Evolutionary conservation across 2,797 vertebrate species (phyloP).

Genomic region (Peromyscus melanophrys): DNA sequence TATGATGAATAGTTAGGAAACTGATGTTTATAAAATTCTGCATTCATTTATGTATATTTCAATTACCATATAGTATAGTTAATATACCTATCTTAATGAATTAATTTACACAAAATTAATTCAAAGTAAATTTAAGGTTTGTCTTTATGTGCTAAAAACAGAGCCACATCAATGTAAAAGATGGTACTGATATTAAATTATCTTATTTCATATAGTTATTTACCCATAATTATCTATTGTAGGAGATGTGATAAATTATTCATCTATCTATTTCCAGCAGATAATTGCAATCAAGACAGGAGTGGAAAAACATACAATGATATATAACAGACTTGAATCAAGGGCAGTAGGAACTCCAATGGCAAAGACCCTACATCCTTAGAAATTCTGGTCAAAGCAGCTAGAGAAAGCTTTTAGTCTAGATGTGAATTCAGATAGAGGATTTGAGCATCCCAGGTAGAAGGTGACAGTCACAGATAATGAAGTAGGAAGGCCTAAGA

Average conservation of each 20-base stretch:
- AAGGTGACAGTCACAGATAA: background rate
- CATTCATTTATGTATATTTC: background rate
- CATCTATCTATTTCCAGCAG: background rate
- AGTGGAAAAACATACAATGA: background rate
- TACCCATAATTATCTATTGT: background rate
- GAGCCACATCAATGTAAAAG: background rate
- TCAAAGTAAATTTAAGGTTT: background rate
- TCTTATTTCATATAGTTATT: background rate
- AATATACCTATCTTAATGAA: background rate
- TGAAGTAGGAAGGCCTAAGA: background rate
- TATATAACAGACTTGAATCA: background rate
- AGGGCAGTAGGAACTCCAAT: background rate
- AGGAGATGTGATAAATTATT: background rate
- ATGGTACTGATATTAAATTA: background rate
- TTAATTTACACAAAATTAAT: background rate
- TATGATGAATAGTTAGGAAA: background rate
- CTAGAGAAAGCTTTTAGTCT: background rate
- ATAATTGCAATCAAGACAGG: background rate
- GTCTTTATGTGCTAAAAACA: background rate
- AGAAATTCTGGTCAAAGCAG: background rate
- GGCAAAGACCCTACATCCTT: background rate
- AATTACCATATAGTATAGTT: background rate
- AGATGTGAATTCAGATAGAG: background rate
- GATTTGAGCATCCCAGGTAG: background rate
- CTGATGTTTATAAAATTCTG: background rate